These are phyloP conservation scores for Hirtodrosophila histrioides DNA, from an alignment of 2,888 invertebrate genomes.

Conservation along the genomic window DNA sequence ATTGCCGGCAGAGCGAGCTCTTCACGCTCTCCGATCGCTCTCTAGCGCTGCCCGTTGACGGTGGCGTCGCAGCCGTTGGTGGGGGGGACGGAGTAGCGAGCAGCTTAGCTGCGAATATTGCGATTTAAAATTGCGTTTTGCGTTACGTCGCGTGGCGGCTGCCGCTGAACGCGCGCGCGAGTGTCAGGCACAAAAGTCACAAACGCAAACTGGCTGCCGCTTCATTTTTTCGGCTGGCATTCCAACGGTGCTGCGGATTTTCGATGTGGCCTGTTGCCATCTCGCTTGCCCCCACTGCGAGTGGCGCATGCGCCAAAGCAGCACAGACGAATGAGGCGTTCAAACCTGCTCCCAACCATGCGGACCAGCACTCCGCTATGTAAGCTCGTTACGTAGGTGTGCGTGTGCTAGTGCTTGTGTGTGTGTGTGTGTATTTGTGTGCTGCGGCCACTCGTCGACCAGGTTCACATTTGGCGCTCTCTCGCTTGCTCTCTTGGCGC, in stretches of 20 bases:
- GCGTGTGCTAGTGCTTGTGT: constrained; percentile 13
- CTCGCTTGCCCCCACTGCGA: constrained; percentile 47
- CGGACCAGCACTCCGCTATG: constrained; percentile 17
- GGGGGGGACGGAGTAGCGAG: constrained; percentile 62
- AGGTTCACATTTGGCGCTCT: constrained; percentile 37
- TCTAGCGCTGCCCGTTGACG: constrained; percentile 2
- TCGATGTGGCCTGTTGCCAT: constrained; percentile 26
- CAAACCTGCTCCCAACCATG: constrained; percentile 66
- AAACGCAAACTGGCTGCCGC: constrained; percentile 52
- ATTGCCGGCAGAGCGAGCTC: constrained; percentile 52
- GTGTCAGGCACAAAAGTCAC: constrained; percentile 65
- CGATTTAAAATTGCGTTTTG: constrained; percentile 14
- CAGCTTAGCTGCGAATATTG: constrained; percentile 8
- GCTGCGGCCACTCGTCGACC: constrained; percentile 24
- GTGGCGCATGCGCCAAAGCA: constrained; percentile 73
- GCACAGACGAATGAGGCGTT: constrained; percentile 48
- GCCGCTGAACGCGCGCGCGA: constrained; percentile 69
- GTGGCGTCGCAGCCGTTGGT: constrained; percentile 11
- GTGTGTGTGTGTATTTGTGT: constrained; percentile 22
- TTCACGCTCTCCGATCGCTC: constrained; percentile 2
- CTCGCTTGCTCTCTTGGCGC: constrained; percentile 19
- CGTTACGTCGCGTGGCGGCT: constrained; percentile 64
- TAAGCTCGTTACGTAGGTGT: constrained; percentile 8
- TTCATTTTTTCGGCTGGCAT: constrained; percentile 58
- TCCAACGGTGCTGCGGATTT: constrained; percentile 63